Evolutionary conservation across 2,888 invertebrate species (phyloP).

Genomic region (Trachelus troglodyta): DNA sequence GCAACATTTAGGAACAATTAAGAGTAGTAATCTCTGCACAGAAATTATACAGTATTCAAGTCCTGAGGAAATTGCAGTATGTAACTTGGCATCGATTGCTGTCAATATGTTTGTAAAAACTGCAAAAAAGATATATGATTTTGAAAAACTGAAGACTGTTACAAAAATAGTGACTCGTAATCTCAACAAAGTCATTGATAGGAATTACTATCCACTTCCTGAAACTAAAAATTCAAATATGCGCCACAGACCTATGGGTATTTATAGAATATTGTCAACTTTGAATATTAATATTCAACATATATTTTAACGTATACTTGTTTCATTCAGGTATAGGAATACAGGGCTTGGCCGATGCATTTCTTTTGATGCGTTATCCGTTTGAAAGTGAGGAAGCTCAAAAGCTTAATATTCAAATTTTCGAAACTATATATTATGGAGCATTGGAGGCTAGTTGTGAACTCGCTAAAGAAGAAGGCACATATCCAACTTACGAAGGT

Average conservation of each 20-base stretch:
- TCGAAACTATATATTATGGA: constrained; percentile 98
- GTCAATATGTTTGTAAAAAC: constrained; percentile 92
- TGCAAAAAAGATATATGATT: constrained; percentile 84
- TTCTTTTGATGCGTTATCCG: constrained; percentile 91
- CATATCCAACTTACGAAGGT: constrained; percentile 73
- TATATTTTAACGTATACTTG: background rate
- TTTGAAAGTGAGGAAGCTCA: constrained; percentile 91
- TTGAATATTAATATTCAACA: background rate
- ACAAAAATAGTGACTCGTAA: constrained; percentile 91
- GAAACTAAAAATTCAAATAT: constrained; percentile 91
- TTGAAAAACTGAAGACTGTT: constrained; percentile 85
- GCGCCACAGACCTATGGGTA: constrained; percentile 84
- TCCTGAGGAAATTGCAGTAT: constrained; percentile 94
- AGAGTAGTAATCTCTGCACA: constrained; percentile 97
- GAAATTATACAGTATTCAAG: constrained; percentile 97
- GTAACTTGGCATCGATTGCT: constrained; percentile 97
- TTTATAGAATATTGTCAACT: constrained; percentile 6
- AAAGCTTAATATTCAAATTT: constrained; percentile 92
- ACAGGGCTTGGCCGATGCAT: constrained; percentile 97
- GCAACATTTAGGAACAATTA: constrained; percentile 97
- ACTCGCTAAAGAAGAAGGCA: constrained; percentile 83
- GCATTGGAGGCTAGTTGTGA: constrained; percentile 97
- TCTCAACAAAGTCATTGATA: constrained; percentile 96
- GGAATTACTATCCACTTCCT: constrained; percentile 94
- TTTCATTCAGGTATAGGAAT: constrained; percentile 82